These are phyloP conservation scores for Hypsibius dujardini DNA, from an alignment of 1,140 invertebrate species.

Conservation along the genomic window DNA sequence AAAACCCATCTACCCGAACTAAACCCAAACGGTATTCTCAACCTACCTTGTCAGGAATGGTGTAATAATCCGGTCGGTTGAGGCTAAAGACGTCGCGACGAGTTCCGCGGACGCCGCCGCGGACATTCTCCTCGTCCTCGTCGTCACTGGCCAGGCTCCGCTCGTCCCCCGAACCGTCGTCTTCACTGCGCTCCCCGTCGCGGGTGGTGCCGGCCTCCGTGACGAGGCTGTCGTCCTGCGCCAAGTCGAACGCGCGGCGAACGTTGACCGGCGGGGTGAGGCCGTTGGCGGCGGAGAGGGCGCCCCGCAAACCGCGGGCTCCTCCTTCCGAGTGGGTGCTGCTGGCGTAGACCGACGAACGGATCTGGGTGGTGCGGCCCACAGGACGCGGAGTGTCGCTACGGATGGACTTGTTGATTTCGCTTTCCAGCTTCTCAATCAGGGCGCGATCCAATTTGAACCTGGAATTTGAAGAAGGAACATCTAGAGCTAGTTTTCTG, in stretches of 20 bases:
- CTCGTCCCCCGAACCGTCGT: neutral
- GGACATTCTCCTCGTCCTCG: conserved; percentile 15
- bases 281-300: no score
- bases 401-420: neutral
- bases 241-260: no score
- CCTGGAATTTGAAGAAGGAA: neutral
- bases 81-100: conserved; percentile 23
- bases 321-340: neutral
- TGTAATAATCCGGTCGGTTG: conserved; percentile 61
- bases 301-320: no score
- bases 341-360: neutral
- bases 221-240: no score
- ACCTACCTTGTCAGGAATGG: conserved; percentile 41
- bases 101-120: neutral
- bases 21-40: no score
- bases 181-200: conserved; percentile 2
- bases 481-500: no score
- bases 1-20: no score
- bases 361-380: neutral
- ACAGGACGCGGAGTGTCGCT: no score
- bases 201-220: neutral
- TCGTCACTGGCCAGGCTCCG: neutral
- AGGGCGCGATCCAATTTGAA: neutral
- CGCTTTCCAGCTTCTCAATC: conserved; percentile 7
- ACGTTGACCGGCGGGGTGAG: no score